phyloP scores from a whole-genome alignment of 1,140 invertebrate genomes.

The Diorhabda carinulata region DNA sequence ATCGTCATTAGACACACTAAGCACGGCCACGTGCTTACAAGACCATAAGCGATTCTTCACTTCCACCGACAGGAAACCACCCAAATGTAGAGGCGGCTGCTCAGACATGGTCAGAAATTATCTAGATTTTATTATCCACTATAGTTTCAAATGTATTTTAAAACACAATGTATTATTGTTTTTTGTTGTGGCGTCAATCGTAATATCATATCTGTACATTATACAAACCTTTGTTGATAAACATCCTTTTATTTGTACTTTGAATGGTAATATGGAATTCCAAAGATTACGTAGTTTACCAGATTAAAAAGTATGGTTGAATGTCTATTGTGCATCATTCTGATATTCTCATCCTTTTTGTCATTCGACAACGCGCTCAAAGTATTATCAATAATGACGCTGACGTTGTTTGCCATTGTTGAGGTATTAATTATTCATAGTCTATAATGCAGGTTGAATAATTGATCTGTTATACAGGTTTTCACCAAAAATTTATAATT shows the following conservation, averaged over 20 bases:
- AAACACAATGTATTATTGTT: too few species aligned
- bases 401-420: background rate
- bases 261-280: background rate
- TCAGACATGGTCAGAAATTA: too few species aligned
- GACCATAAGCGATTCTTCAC: too few species aligned
- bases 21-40: too few species aligned
- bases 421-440: background rate
- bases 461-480: too few species aligned
- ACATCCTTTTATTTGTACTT: conserved; percentile 3
- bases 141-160: too few species aligned
- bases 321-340: background rate
- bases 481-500: too few species aligned
- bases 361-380: background rate
- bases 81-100: too few species aligned
- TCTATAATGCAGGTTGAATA: too few species aligned
- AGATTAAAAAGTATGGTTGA: background rate
- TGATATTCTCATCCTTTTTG: background rate
- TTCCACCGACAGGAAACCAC: too few species aligned
- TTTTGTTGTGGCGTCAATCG: background rate
- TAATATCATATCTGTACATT: conserved; percentile 2
- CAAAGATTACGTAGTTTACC: conserved; percentile 1
- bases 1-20: too few species aligned
- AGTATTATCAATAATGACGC: background rate
- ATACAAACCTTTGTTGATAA: conserved; percentile 1
- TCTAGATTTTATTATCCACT: too few species aligned